Evolutionary conservation across 1,140 invertebrate genomes (phyloP), one percentile per base, ranked within the genome.

Genomic region (Mya arenaria): DNA sequence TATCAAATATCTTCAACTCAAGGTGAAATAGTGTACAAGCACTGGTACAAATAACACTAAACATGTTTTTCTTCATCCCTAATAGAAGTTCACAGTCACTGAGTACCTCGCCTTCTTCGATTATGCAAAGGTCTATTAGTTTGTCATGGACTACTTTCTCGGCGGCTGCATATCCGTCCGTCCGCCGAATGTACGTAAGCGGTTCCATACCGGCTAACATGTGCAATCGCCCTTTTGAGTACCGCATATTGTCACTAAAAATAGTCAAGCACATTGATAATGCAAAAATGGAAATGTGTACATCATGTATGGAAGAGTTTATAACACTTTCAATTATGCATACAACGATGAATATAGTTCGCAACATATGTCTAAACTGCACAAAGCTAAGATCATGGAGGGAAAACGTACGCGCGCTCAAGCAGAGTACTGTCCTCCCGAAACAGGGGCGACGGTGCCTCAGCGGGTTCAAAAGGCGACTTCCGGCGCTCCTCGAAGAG

Each of bases 101-200:
- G n/a, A 82, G 55, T 0, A 82, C 69, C 58, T 82, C 69, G 2
- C 79, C 79, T 74, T 82, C 79, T 39, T 73, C 69, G 36, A 82
- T 56, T 32, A 73, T 66, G 56, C 79, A 82, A 23, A 82, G 68
- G 41, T 82, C 69, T 17, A 73, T 37, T 6, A 66, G 19, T 66
- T 74, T 63, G 15, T 73, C 79, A 36, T 44, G 62, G 23, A 73
- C 30, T n/a, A 74, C 60, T 74, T 82, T 82, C 25, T 81, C 79
- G 6, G 60, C 69, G n/a, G 79, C 69, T 32, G 71, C 79, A 25
- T 82, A 82, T 17, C 79, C 79, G 44, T 82, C 79, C 5, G 69
- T 63, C 32, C 69, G 36, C 32, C 79, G 48, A 23, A 81, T 81
- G 41, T 72, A 81, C 13, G 79, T 73, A 1, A 82, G 39, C 13